Conservation (phyloP, 2,888 invertebrate genomes). For the Plutella xylostella region DNA sequence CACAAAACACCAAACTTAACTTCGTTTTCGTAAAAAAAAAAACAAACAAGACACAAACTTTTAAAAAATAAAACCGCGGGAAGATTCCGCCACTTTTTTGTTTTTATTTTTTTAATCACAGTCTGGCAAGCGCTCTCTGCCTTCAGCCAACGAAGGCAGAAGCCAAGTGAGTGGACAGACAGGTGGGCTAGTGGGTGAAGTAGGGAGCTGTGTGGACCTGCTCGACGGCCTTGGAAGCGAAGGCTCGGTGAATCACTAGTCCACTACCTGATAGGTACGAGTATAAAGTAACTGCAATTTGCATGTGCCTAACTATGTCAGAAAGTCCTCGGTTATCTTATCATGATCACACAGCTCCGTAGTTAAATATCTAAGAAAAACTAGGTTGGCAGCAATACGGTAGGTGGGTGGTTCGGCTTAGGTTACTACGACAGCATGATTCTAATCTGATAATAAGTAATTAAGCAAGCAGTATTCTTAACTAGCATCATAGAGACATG, state of each 20-base stretch:
- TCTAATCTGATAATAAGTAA: too few relatives aligned
- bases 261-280: slow-evolving; percentile 10
- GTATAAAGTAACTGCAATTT: too few relatives aligned
- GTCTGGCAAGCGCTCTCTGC: neutral
- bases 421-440: too few relatives aligned
- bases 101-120: neutral
- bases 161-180: slow-evolving; percentile 16
- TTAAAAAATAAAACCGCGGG: slow-evolving; percentile 9
- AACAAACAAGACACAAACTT: slow-evolving; percentile 7
- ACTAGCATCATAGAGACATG: too few relatives aligned
- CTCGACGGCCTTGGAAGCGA: slow-evolving; percentile 46
- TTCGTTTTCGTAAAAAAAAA: slow-evolving; percentile 3
- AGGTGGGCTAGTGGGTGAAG: slow-evolving; percentile 6
- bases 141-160: neutral
- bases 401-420: too few relatives aligned
- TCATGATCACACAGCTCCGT: too few relatives aligned
- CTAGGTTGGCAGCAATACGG: too few relatives aligned
- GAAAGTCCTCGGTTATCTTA: too few relatives aligned
- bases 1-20: slow-evolving; percentile 4
- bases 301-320: too few relatives aligned
- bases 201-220: slow-evolving; percentile 25
- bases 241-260: slow-evolving; percentile 42
- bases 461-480: too few relatives aligned
- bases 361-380: too few relatives aligned
- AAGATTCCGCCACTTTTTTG: neutral